Base-by-base conservation (phyloP, 2,888 invertebrate species). In the Eupeodes latifasciatus region DNA sequence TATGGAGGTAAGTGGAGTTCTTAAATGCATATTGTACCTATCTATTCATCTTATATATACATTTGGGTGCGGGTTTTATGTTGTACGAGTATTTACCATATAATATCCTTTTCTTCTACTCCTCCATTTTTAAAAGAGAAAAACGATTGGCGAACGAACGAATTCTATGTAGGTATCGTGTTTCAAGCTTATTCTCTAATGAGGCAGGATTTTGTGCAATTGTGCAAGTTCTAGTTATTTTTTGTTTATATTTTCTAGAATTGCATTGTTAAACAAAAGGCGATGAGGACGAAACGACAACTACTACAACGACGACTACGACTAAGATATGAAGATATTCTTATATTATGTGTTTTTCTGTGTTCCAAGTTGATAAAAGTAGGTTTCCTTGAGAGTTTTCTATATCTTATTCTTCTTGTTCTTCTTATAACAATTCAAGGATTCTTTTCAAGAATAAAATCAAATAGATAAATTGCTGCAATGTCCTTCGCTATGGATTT, bases 1-100 rank as follows among this genome's bases (percentile, higher is more conserved):
- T 97, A 67, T 97, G 96, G 96, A 96, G 96, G 96, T 96, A 94
- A 94, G 95, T 93, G 91, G 91, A 90, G 92, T 86, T 92, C 91
- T 90, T 83, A 59, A 83, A 89, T 78, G 78, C 69, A 79, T 40
- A 40, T 40, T 1, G 40, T 40, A 40, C 9, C 40, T 40, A 9
- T 40, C 6, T 40, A 40, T 40, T 40, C 40, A 9, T 7, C 6
- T 40, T 40, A 9, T 5, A 9, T 5, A 7, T 40, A 9, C 9
- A 77, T 47, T 64, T 34, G 53, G 64, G 40, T 36, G 64, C 14
- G 57, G 36, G 40, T 47, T 44, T 36, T 47, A 12, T 64, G 19
- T 78, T 47, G 10, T 47, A 19, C 19, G 19, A 19, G 19, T 19
- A 47, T 59, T 59, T 59, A 36, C 34, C 27, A 59, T 59, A 59